These are phyloP conservation scores for Rhagium mordax DNA, from an alignment of 2,888 invertebrate species.

Conservation along the genomic window DNA sequence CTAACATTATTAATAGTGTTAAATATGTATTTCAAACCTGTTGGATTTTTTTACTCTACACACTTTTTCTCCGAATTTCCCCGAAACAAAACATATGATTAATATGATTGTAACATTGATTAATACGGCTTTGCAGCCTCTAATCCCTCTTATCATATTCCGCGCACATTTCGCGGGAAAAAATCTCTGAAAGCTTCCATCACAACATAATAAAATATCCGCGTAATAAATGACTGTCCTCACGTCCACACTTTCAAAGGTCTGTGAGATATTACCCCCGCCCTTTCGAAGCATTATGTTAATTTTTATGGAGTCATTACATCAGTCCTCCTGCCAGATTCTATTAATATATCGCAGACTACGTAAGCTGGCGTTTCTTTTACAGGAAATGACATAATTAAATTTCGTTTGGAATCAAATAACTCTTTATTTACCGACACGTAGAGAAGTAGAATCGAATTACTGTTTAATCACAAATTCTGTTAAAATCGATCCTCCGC, in stretches of 20 bases:
- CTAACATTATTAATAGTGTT: background rate
- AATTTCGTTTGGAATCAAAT: background rate
- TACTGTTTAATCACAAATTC: background rate
- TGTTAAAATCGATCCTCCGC: background rate
- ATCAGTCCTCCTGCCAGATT: background rate
- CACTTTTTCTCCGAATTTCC: background rate
- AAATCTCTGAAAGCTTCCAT: constrained; percentile 5
- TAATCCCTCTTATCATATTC: constrained; percentile 16
- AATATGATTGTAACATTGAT: constrained; percentile 5
- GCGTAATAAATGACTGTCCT: constrained; percentile 13
- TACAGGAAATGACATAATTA: background rate
- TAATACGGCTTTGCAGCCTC: constrained; percentile 6
- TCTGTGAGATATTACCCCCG: background rate
- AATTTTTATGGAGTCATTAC: background rate
- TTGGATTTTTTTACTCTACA: background rate
- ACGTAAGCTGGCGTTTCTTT: background rate
- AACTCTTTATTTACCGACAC: background rate
- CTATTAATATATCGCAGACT: background rate
- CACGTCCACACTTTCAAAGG: background rate
- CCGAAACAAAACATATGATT: constrained; percentile 14
- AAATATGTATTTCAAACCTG: background rate
- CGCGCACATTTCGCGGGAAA: background rate
- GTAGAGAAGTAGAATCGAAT: background rate
- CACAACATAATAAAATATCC: background rate
- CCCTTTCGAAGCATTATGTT: background rate